Evolutionary conservation across 2,888 invertebrate genomes (phyloP), one percentile per base, ranked within the genome.

Genomic region (Clistopyga incitator): DNA sequence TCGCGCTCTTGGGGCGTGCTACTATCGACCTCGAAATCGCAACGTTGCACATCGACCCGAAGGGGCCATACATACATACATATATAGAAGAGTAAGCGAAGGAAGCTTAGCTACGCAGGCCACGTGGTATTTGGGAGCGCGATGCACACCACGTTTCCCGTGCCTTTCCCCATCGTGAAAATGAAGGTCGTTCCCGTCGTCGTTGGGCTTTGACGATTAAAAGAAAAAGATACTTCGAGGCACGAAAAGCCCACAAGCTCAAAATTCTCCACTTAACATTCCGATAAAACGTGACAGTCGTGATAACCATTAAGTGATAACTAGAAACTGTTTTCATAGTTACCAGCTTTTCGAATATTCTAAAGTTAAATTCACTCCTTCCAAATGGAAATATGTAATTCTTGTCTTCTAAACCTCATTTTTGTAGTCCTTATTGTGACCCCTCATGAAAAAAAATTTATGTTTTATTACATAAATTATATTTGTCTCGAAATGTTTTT

Each of bases 181-280:
- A 71, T 50, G 76, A 84, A 77, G 77, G 77, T 68, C 72, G 77
- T 45, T 52, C 72, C 61, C 67, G 59, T 54, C 61, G 54, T 64
- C 72, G 59, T 29, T 47, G 56, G 13, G 15, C 18, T 47, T 76
- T 71, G 65, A 84, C 77, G 72, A 80, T 74, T 65, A 75, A 67
- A 78, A 80, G 0, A 76, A 76, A 61, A 61, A 52, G 54, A 83
- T 77, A 79, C 50, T 47, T 61, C 34, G 38, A 61, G 45, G 67
- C 3, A 72, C 13, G 61, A 80, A 80, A 68, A 72, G 11, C 50
- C 52, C 68, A 34, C n/a, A 38, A 61, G 15, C 6, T 29, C 59
- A 38, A 34, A n/a, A 29, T 15, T 11, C 0, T 13, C 25, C 0
- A 1, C 3, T 34, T 2, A 8, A 8, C 34, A 34, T 8, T 34